phyloP scores from a whole-genome alignment of 1,140 invertebrate genomes.

The Papilio helenus region DNA sequence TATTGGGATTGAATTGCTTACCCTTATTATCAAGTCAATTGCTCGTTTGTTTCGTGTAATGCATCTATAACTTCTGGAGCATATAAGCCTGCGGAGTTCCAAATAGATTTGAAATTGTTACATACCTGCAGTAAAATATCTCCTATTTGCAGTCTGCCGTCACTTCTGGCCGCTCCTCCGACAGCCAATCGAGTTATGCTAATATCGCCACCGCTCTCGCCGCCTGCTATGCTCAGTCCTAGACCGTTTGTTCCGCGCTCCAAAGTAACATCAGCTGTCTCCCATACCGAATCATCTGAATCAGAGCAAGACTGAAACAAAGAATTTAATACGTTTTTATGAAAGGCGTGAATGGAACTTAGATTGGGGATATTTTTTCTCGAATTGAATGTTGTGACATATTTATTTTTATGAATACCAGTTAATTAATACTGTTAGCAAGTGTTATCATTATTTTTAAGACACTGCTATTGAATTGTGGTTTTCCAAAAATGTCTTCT shows the following conservation, averaged over 20 bases:
- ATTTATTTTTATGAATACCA: background rate
- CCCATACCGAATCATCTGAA: conserved; percentile 85
- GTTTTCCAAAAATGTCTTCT: no score
- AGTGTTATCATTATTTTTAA: no score
- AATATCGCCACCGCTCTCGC: conserved; percentile 93
- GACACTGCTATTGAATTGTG: no score
- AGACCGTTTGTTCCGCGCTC: conserved; percentile 93
- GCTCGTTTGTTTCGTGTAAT: no score
- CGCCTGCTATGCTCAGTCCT: conserved; percentile 85
- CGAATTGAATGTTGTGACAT: background rate
- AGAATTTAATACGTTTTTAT: conserved; percentile 13
- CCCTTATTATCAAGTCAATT: no score
- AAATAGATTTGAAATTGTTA: background rate
- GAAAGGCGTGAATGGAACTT: background rate
- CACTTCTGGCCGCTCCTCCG: conserved; percentile 95
- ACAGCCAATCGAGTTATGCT: conserved; percentile 99
- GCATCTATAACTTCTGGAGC: no score
- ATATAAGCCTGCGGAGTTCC: no score
- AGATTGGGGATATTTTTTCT: background rate
- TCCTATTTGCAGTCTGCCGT: conserved; percentile 84
- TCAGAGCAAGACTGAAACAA: conserved; percentile 62
- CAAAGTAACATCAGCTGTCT: conserved; percentile 93
- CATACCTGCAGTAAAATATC: conserved; percentile 84
- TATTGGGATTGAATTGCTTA: conserved; percentile 77
- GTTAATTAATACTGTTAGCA: no score